These are phyloP conservation scores for Lepetodrilus schrolli DNA, from an alignment of 2,888 invertebrate species.

Conservation along the genomic window DNA sequence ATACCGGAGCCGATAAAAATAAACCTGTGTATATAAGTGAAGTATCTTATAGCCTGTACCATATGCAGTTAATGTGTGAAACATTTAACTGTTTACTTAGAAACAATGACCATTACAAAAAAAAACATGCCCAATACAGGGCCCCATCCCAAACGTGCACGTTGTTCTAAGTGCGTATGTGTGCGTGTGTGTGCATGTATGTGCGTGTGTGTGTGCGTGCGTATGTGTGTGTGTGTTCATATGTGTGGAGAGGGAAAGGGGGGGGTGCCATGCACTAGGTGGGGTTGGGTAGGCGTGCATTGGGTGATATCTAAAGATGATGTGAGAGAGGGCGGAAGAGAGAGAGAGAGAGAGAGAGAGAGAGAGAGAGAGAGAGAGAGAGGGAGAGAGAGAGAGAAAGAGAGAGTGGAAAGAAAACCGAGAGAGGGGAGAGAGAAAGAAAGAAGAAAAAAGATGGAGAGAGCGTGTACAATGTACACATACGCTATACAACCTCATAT, in stretches of 20 bases:
- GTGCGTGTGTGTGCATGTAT: background rate
- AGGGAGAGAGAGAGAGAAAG: background rate
- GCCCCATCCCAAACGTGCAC: no score
- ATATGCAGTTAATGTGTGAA: no score
- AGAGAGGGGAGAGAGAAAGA: background rate
- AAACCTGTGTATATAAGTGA: no score
- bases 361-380: conserved; percentile 17
- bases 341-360: conserved; percentile 24
- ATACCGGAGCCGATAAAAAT: no score
- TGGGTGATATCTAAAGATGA: background rate
- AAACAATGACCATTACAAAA: no score
- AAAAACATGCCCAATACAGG: no score
- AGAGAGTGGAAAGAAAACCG: background rate
- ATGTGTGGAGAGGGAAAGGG: no score
- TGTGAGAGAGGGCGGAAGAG: conserved; percentile 5
- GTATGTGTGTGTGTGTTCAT: background rate
- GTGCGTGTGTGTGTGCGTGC: conserved; percentile 19
- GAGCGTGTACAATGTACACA: background rate
- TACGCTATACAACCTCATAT: conserved; percentile 8
- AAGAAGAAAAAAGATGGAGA: background rate
- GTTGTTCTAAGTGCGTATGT: background rate
- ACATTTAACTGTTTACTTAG: no score
- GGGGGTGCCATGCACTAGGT: background rate
- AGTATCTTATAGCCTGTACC: no score
- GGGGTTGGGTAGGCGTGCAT: no score